Conservation (phyloP, 1,140 invertebrate genomes). For the Orius laevigatus region DNA sequence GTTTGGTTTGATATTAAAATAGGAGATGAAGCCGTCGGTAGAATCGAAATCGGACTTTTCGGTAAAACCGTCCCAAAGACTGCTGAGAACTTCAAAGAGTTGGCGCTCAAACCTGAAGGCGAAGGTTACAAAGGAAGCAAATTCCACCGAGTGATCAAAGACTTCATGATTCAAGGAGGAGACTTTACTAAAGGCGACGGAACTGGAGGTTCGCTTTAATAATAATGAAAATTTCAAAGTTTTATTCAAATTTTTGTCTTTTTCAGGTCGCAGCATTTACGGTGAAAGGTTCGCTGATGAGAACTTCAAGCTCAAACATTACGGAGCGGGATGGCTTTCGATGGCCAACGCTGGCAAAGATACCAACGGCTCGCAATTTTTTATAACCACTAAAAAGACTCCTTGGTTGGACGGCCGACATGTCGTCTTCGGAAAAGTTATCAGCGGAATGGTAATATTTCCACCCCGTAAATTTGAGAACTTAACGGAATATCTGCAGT, state of each 20-base stretch:
- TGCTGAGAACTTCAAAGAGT: slow-evolving; percentile 74
- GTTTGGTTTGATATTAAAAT: slow-evolving; percentile 89
- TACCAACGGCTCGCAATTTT: slow-evolving; percentile 98
- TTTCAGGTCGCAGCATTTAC: slow-evolving; percentile 73
- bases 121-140: slow-evolving; percentile 78
- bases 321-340: slow-evolving; percentile 87
- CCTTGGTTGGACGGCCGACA: slow-evolving; percentile 92
- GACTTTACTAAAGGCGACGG: slow-evolving; percentile 88
- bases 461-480: not conserved
- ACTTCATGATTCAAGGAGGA: slow-evolving; percentile 92
- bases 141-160: slow-evolving; percentile 84
- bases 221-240: not conserved
- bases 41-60: slow-evolving; percentile 82
- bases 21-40: slow-evolving; percentile 56
- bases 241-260: slow-evolving; percentile 5
- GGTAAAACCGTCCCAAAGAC: slow-evolving; percentile 95
- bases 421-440: slow-evolving; percentile 91
- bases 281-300: slow-evolving; percentile 88
- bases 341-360: slow-evolving; percentile 95
- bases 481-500: not conserved
- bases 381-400: slow-evolving; percentile 83
- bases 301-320: slow-evolving; percentile 95
- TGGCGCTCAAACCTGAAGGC: slow-evolving; percentile 58
- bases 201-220: slow-evolving; percentile 51
- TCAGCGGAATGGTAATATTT: slow-evolving; percentile 68